Base-by-base conservation (phyloP, 64 coral and sea anemone genomes). In the Montipora cactus region DNA sequence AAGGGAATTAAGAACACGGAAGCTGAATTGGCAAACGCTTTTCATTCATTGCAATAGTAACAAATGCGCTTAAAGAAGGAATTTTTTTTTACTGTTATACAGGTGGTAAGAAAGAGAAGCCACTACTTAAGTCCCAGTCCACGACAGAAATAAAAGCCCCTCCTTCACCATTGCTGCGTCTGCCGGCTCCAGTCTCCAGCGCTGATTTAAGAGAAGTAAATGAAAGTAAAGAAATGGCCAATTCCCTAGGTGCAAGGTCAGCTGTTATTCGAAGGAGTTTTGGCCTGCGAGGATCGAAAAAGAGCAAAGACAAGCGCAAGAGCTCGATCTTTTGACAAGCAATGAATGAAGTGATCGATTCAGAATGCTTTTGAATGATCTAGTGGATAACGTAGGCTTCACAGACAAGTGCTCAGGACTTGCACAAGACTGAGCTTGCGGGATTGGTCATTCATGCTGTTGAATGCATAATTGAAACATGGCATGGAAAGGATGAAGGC, bases 111-210 rank as follows among this genome's bases (percentile, higher is more conserved):
- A 94, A 91, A 92, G 91, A 93, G 6, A 93, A 92, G 70, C 81
- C 58, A 12, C 83, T 79, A 7, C 59, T 77, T 16, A 79, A 88
- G 21, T 80, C 87, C 18, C 47, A 69, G 20, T 90, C 89, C 14
- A 70, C 81, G 2, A 59, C 91, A 79, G 96, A 91, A 14, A 52
- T 79, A 15, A 97, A 95, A 74, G 76, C 89, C 7, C 84, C 96
- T 5, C 70, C 87, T n/a, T 97, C 96, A 6, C 96, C 96, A 3
- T 89, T 68, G 4, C 73, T 97, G 44, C 89, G 83, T 19, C 79
- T 97, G 4, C 96, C 96, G 14, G 91, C 93, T 19, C 93, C 96
- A 44, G 96, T 97, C 47, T 97, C 96, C 22, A 97, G 96, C 83
- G 96, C 93, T 2, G 96, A 97, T 79, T 82, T 97, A 11, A 97